Percentiles rank a stretch among this genome's conserved stretches.
phyloP scores from a whole-genome alignment of 2,113 vertebrate genomes.

The Hepsetus odoe region DNA sequence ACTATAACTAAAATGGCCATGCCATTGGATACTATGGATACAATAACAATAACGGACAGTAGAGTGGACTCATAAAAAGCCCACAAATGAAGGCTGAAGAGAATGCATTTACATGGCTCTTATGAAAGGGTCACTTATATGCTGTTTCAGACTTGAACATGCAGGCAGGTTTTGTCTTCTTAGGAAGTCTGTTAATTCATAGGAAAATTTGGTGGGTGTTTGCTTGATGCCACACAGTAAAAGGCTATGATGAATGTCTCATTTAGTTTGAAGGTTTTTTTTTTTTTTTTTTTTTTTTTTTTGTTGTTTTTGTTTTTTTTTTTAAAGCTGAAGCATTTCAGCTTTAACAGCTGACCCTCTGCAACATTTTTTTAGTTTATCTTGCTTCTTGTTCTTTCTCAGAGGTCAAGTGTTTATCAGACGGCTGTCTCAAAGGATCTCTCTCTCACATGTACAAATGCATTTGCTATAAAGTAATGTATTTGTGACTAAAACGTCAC shows the following conservation, averaged over 20 bases:
- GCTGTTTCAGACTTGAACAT: constrained; percentile 31
- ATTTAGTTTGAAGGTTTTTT: constrained; percentile 26
- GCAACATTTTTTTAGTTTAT: not conserved
- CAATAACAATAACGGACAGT: not conserved
- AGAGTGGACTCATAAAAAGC: constrained; percentile 26
- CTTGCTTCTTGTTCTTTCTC: not conserved
- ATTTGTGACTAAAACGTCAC: not conserved
- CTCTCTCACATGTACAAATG: not conserved
- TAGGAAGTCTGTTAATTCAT: constrained; percentile 8
- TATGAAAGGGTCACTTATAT: not conserved
- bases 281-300: constrained; percentile 40
- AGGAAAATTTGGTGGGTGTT: not conserved
- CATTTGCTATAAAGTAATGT: not conserved
- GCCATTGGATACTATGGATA: constrained; percentile 29
- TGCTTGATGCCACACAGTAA: not conserved
- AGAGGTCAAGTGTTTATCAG: too few relatives aligned
- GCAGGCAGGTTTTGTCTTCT: constrained; percentile 21
- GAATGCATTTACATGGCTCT: constrained; percentile 20
- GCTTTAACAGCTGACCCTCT: not conserved
- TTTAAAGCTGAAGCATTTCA: constrained; percentile 21
- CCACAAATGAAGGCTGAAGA: constrained; percentile 20
- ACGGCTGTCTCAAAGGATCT: not conserved
- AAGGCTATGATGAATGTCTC: constrained; percentile 44
- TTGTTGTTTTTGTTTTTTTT: too few relatives aligned
- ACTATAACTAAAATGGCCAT: constrained; percentile 74